Evolutionary conservation across 1,140 invertebrate genomes (phyloP), one percentile per base, ranked within the genome.

Genomic region (Bicyclus anynana): DNA sequence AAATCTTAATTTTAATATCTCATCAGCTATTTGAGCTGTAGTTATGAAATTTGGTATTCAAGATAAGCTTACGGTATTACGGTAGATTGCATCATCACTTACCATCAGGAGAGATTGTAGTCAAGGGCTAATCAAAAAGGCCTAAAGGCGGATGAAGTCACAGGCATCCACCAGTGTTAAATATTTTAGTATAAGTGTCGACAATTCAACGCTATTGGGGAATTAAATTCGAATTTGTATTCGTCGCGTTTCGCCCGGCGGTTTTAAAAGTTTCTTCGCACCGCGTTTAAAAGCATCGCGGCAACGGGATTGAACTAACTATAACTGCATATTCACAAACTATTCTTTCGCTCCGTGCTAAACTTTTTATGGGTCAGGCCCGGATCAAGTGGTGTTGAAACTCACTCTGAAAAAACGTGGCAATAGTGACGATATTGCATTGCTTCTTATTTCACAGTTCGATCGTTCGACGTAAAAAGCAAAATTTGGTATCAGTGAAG

Each of bases 351-450:
- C 72, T 49, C 55, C 62, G 58, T 57, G 62, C 66, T 62, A 60
- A 81, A 81, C 69, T 83, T 85, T 84, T 83, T 82, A 74, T 84
- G 66, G 82, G 80, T 86, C 80, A 86, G 84, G 71, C 77, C 73
- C 71, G 77, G 79, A 82, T 86, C 73, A 84, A 72, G 59, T 59
- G 48, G 76, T 68, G 82, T 80, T 79, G 70, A 73, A 53, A 59
- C 40, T 42, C 51, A 47, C 17, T 33, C 37, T 49, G 53, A 29
- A 58, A 52, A 52, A 23, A 59, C 33, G 40, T n/a, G n/a, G n/a
- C 35, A 52, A 35, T 29, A 27, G 49, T 29, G 50, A 37, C 49
- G 53, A 59, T 52, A 47, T 47, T 59, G 50, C 47, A 42, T 59
- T 29, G 42, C 56, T 23, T 37, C n/a, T 26, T 26, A 13, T 26